phyloP scores from a whole-genome alignment of 2,888 invertebrate species.

The Erynnis tages region DNA sequence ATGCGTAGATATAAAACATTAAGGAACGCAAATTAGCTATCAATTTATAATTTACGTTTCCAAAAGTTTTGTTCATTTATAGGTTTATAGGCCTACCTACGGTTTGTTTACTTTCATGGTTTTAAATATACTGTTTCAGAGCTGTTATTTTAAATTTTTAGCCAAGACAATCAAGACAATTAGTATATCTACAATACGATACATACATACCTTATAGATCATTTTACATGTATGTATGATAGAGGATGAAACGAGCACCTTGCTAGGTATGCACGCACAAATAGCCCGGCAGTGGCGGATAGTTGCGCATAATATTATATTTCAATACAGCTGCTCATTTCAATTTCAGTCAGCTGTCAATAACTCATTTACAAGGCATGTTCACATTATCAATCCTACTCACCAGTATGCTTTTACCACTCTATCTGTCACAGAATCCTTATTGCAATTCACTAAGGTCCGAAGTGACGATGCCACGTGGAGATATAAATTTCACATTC shows the following conservation, averaged over 20 bases:
- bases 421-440: conserved; percentile 1
- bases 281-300: conserved; percentile 28
- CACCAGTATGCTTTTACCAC: conserved; percentile 29
- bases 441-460: conserved; percentile 22
- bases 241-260: neutral
- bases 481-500: conserved; percentile 15
- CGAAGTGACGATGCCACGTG: conserved; percentile 2
- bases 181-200: too few species aligned
- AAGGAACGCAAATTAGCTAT: neutral
- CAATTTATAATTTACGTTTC: neutral
- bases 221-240: too few species aligned
- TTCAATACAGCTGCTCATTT: conserved; percentile 44
- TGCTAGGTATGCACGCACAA: conserved; percentile 6
- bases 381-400: conserved; percentile 25
- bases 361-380: conserved; percentile 40
- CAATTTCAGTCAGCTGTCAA: conserved; percentile 45
- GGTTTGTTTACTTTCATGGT: too few species aligned
- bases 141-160: too few species aligned
- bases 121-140: too few species aligned
- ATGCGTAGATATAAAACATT: neutral
- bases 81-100: too few species aligned
- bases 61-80: too few species aligned
- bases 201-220: too few species aligned
- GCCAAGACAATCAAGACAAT: too few species aligned
- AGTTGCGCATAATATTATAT: conserved; percentile 34